Evolutionary conservation across 2,888 invertebrate genomes (phyloP).

Genomic region (Agrenia bidenticulata): DNA sequence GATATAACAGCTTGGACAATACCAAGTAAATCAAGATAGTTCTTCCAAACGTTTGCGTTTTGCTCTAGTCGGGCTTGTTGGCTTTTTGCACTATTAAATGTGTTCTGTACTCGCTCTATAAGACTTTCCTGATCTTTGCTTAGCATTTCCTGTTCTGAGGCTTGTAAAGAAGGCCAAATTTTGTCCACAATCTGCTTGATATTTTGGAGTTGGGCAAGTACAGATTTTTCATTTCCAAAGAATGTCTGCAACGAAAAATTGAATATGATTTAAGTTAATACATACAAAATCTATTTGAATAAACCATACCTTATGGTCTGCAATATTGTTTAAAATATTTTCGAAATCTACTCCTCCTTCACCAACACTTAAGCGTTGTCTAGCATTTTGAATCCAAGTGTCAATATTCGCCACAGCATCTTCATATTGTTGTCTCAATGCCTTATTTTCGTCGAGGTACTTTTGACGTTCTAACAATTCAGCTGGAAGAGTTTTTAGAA

Average conservation of each 20-base stretch:
- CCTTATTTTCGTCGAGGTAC: slow-evolving; percentile 76
- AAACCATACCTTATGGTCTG: slow-evolving; percentile 82
- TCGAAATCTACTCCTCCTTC: slow-evolving; percentile 86
- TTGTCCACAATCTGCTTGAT: slow-evolving; percentile 82
- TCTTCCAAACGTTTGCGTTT: slow-evolving; percentile 80
- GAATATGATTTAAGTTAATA: not conserved
- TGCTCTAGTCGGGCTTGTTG: slow-evolving; percentile 75
- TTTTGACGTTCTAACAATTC: slow-evolving; percentile 78
- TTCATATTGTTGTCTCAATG: slow-evolving; percentile 74
- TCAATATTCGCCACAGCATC: slow-evolving; percentile 74
- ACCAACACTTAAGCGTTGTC: slow-evolving; percentile 71
- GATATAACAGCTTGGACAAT: slow-evolving; percentile 74
- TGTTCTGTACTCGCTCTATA: slow-evolving; percentile 77
- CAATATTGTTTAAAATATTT: slow-evolving; percentile 76
- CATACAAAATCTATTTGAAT: not conserved
- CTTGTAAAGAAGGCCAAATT: slow-evolving; percentile 81
- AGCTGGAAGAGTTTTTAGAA: slow-evolving; percentile 73
- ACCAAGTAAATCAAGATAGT: slow-evolving; percentile 75
- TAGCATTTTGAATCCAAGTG: slow-evolving; percentile 81
- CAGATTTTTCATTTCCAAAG: slow-evolving; percentile 75
- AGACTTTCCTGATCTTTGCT: slow-evolving; percentile 78
- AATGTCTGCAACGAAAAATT: slow-evolving; percentile 61
- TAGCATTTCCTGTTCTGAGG: slow-evolving; percentile 78
- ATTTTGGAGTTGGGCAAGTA: slow-evolving; percentile 76
- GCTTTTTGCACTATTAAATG: slow-evolving; percentile 78